A percentile compares a stretch with the other conserved stretches of the same genome.
Conservation (phyloP, 2,888 invertebrate genomes). For the Bugulina stolonifera region DNA sequence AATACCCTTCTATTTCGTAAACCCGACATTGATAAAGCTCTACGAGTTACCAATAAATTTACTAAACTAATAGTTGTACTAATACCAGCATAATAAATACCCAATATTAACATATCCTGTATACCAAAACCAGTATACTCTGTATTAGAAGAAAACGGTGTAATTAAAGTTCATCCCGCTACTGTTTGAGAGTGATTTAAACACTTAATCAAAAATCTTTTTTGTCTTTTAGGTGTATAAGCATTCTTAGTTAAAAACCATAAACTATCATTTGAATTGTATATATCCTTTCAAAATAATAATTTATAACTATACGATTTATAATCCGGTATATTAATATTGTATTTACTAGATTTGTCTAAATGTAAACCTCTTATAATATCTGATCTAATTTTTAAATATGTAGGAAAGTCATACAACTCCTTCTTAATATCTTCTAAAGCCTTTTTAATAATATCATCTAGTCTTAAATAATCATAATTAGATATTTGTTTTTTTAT, state of each 20-base stretch:
- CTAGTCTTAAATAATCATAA: background rate
- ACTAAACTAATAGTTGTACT: background rate
- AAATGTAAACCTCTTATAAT: background rate
- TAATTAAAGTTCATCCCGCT: background rate
- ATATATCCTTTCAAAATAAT: background rate
- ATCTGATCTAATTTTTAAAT: background rate
- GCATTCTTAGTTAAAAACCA: background rate
- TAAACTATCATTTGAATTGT: background rate
- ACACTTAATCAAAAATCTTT: background rate
- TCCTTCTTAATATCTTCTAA: background rate
- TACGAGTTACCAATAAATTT: background rate
- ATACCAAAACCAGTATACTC: background rate
- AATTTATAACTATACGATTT: background rate
- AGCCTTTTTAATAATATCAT: background rate
- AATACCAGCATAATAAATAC: background rate
- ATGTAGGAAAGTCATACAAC: background rate
- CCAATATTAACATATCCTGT: slow-evolving; percentile 1
- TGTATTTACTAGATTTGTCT: background rate
- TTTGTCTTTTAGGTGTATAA: background rate
- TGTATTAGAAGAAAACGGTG: background rate
- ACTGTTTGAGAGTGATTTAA: background rate
- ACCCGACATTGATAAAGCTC: background rate
- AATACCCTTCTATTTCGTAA: background rate
- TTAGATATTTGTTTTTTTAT: background rate
- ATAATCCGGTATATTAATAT: background rate